A percentile compares a stretch with the other conserved stretches of the same genome.
These are phyloP conservation scores for Phodopus roborovskii DNA, from an alignment of 2,113 vertebrate genomes.

Conservation along the genomic window DNA sequence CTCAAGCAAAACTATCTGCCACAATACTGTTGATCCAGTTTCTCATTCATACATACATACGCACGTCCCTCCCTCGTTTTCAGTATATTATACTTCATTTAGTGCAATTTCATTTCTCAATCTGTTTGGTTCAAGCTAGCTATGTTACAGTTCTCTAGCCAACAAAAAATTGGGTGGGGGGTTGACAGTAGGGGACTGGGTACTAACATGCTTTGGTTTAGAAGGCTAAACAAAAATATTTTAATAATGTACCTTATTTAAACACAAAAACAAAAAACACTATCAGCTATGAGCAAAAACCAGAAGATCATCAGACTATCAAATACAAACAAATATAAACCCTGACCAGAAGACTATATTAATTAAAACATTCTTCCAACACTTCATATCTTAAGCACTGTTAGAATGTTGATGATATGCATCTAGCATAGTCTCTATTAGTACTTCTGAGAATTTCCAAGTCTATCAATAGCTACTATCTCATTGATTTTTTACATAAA, in stretches of 20 bases:
- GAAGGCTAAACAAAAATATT: not conserved
- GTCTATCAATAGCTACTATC: not conserved
- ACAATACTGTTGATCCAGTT: not conserved
- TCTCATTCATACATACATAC: too few relatives aligned
- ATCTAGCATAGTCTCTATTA: not conserved
- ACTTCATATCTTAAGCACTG: not conserved
- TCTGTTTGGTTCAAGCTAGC: not conserved
- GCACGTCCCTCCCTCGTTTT: not conserved
- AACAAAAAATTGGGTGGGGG: not conserved
- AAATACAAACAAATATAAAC: conserved; percentile 37
- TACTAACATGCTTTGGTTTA: conserved; percentile 15
- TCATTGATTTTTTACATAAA: not conserved
- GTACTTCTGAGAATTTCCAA: not conserved
- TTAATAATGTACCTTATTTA: not conserved
- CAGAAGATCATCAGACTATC: not conserved
- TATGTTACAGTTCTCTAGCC: not conserved
- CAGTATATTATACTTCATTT: not conserved
- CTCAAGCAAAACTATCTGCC: not conserved
- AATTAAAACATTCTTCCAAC: not conserved
- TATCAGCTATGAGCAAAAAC: conserved; percentile 22
- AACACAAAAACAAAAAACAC: too few relatives aligned
- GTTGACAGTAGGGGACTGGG: not conserved
- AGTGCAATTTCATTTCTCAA: not conserved
- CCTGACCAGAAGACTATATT: not conserved
- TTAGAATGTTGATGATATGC: not conserved